Percentiles rank a stretch among this genome's conserved stretches.
These are phyloP conservation scores for Empidonax alnorum DNA, from an alignment of 2,113 vertebrate genomes.

Conservation along the genomic window DNA sequence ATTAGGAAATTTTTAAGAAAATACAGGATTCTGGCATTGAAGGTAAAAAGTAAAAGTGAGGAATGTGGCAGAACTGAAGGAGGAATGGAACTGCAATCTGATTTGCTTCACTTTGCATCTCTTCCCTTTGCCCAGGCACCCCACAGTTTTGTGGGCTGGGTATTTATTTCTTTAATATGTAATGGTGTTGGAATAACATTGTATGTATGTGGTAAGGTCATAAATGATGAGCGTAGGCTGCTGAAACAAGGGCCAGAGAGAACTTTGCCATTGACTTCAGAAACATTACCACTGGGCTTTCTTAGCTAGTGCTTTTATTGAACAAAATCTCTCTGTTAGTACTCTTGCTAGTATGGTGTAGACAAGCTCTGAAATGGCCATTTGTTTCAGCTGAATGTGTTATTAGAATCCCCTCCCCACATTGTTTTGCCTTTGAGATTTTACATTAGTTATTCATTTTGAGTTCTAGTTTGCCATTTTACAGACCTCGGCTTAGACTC, in stretches of 20 bases:
- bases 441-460: conserved; percentile 46
- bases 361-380: conserved; percentile 12
- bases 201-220: background rate
- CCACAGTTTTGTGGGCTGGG: background rate
- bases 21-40: background rate
- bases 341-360: background rate
- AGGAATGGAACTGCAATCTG: background rate
- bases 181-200: background rate
- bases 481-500: conserved; percentile 23
- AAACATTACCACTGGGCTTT: conserved; percentile 4
- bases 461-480: conserved; percentile 55
- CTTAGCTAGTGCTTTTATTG: conserved; percentile 3
- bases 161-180: background rate
- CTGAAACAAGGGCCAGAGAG: background rate
- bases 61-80: background rate
- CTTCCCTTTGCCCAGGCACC: background rate
- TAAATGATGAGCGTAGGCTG: background rate
- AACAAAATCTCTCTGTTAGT: background rate
- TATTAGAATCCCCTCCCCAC: background rate
- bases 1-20: background rate
- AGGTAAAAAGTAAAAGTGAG: background rate
- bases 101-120: background rate
- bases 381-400: conserved; percentile 38
- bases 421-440: conserved; percentile 55
- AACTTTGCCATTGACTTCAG: background rate